A percentile compares a stretch with the other conserved stretches of the same genome.
phyloP scores from a whole-genome alignment of 2,113 vertebrate species.

The Chamaea fasciata region DNA sequence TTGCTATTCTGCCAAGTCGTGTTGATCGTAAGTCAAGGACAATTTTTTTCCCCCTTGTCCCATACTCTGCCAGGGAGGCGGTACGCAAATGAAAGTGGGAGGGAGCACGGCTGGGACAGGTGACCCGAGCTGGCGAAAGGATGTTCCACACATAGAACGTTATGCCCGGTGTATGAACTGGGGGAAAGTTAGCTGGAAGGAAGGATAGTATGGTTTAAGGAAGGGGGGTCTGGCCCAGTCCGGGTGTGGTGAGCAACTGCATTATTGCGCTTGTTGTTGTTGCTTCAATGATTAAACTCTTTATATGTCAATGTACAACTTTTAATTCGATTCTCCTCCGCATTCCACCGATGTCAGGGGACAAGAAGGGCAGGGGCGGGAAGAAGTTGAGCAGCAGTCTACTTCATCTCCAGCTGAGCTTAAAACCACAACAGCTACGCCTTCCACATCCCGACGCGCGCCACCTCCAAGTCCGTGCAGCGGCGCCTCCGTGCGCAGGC shows the following conservation, averaged over 20 bases:
- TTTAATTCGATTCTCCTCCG: not conserved
- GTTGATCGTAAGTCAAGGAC: not conserved
- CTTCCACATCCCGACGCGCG: accelerated
- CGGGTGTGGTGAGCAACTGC: not conserved
- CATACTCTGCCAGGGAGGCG: not conserved
- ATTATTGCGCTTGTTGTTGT: too few species aligned
- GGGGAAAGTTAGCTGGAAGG: not conserved
- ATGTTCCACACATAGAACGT: not conserved
- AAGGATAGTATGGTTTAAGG: not conserved
- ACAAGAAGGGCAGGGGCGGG: not conserved
- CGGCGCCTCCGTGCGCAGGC: not conserved
- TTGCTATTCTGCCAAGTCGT: not conserved
- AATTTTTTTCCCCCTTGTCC: too few species aligned
- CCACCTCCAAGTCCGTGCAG: accelerated
- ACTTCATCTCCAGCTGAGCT: accelerated
- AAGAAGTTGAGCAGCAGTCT: accelerated
- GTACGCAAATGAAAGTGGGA: not conserved
- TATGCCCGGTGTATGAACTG: accelerated
- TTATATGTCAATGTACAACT: not conserved
- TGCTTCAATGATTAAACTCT: not conserved
- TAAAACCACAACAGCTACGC: accelerated
- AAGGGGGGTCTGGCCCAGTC: too few species aligned
- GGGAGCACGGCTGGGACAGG: not conserved
- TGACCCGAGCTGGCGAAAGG: not conserved
- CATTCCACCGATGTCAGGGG: not conserved